Percentiles rank a stretch among this genome's conserved stretches.
Conservation (phyloP, 1,140 invertebrate genomes). For the Leptinotarsa lineolata region DNA sequence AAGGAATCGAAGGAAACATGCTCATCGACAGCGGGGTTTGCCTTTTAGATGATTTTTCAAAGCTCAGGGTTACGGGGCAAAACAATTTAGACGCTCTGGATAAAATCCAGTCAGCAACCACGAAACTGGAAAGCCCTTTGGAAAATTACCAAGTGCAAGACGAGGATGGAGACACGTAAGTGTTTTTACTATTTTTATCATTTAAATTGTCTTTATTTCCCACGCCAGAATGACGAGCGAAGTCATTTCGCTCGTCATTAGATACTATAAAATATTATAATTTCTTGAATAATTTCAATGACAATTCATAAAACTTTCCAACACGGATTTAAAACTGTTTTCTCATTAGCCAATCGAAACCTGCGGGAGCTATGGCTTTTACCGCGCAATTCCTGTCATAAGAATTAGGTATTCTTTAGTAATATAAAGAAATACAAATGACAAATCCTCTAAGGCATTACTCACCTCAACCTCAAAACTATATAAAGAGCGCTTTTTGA, state of each 20-base stretch:
- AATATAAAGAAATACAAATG: too few species aligned
- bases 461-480: too few species aligned
- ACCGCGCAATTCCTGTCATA: background rate
- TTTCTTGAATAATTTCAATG: background rate
- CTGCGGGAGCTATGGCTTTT: background rate
- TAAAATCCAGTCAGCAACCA: conserved; percentile 35
- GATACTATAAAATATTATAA: too few species aligned
- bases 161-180: conserved; percentile 76
- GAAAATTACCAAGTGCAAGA: conserved; percentile 67
- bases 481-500: too few species aligned
- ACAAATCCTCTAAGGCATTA: too few species aligned
- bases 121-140: conserved; percentile 52
- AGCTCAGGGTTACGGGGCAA: conserved; percentile 57
- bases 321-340: conserved; percentile 17
- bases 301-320: background rate
- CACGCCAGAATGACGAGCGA: too few species aligned
- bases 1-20: conserved; percentile 32
- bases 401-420: too few species aligned
- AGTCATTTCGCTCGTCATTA: too few species aligned
- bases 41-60: conserved; percentile 60
- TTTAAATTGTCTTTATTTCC: conserved; percentile 18
- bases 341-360: background rate
- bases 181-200: conserved; percentile 45
- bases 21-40: conserved; percentile 54
- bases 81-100: conserved; percentile 49